These are phyloP conservation scores for Cryptocephalus moraei DNA, from an alignment of 2,888 invertebrate genomes.

Conservation along the genomic window DNA sequence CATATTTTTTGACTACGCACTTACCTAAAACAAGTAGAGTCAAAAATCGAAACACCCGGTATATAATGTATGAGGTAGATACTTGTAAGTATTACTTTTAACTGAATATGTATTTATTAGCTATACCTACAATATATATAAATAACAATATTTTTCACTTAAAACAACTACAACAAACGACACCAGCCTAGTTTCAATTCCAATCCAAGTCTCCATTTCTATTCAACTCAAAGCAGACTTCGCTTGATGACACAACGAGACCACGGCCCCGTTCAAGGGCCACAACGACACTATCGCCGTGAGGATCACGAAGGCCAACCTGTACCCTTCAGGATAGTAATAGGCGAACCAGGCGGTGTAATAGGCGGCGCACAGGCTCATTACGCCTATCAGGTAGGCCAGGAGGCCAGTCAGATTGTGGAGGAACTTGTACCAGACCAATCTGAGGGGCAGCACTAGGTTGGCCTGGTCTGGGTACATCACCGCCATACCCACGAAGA, in stretches of 20 bases:
- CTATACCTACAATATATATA: no score
- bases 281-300: slow-evolving; percentile 24
- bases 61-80: no score
- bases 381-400: slow-evolving; percentile 28
- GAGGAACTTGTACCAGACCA: slow-evolving; percentile 25
- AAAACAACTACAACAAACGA: no score
- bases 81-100: no score
- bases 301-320: slow-evolving; percentile 23
- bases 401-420: slow-evolving; percentile 30
- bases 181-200: no score
- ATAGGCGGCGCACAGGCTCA: slow-evolving; percentile 26
- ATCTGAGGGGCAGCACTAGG: slow-evolving; percentile 15
- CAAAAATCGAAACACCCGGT: no score
- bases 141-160: no score
- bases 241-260: slow-evolving; percentile 23
- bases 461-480: slow-evolving; percentile 21
- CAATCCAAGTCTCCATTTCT: background rate
- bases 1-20: no score
- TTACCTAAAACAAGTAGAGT: no score
- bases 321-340: slow-evolving; percentile 21
- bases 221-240: slow-evolving; percentile 12
- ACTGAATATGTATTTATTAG: no score
- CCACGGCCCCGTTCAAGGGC: slow-evolving; percentile 25
- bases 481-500: slow-evolving; percentile 22
- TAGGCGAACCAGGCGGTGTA: slow-evolving; percentile 28